Conservation (phyloP, 2,113 vertebrate species). For the Amia ocellicauda region DNA sequence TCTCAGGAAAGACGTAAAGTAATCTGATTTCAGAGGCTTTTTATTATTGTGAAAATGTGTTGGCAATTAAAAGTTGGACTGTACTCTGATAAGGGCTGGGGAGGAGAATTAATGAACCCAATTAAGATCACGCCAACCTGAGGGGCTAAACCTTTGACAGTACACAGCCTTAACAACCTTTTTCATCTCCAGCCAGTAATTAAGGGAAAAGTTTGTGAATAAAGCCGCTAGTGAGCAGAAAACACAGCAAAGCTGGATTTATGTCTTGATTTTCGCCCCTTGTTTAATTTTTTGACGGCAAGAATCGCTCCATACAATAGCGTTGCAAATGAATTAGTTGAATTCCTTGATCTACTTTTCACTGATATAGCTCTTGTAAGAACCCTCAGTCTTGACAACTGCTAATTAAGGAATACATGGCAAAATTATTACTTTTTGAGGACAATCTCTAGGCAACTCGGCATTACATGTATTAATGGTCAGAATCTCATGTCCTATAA, state of each 20-base stretch:
- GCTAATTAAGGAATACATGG: too few species aligned
- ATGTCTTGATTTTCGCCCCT: not conserved
- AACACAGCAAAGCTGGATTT: not conserved
- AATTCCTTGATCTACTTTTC: too few species aligned
- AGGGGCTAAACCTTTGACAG: slow-evolving; percentile 10
- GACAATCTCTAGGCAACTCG: too few species aligned
- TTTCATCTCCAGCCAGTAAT: slow-evolving; percentile 7
- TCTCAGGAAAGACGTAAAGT: not conserved
- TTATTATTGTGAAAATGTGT: not conserved
- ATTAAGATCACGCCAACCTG: slow-evolving; percentile 7
- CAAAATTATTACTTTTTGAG: too few species aligned
- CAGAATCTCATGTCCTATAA: too few species aligned
- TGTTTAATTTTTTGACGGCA: slow-evolving; percentile 1
- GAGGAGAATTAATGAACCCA: slow-evolving; percentile 11
- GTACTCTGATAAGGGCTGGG: not conserved
- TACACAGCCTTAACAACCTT: not conserved
- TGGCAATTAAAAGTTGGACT: not conserved
- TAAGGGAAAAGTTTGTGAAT: not conserved
- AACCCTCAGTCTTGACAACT: too few species aligned
- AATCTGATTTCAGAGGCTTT: slow-evolving; percentile 2
- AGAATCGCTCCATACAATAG: not conserved
- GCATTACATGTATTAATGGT: too few species aligned
- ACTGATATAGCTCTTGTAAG: too few species aligned
- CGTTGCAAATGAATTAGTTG: too few species aligned
- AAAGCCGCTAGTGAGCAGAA: not conserved